Conservation (phyloP, 1,140 invertebrate species). For the Penaeus chinensis region DNA sequence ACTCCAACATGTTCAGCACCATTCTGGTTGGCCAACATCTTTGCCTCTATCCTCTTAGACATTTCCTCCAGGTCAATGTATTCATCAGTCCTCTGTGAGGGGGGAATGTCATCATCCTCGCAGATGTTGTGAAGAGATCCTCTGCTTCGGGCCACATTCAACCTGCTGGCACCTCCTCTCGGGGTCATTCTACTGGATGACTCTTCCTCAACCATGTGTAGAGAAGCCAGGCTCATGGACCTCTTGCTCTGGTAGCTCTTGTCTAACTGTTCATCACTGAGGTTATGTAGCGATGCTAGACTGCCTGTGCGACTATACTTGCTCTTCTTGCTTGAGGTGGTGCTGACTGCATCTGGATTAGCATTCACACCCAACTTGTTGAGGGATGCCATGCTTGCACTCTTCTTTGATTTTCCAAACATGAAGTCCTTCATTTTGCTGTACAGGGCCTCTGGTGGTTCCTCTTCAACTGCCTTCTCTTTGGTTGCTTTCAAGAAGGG, state of each 20-base stretch:
- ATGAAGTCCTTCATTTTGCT: constrained; percentile 62
- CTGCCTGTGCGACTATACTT: constrained; percentile 62
- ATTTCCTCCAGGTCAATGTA: constrained; percentile 64
- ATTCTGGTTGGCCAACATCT: constrained; percentile 49
- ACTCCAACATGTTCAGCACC: neutral
- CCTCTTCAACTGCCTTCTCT: constrained; percentile 64
- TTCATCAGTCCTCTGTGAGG: constrained; percentile 59
- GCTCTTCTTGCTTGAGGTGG: constrained; percentile 38
- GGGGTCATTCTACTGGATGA: neutral
- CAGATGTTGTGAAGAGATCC: constrained; percentile 55
- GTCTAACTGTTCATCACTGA: constrained; percentile 59
- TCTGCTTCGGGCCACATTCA: constrained; percentile 30
- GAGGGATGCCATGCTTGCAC: constrained; percentile 58
- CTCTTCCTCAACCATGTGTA: constrained; percentile 46
- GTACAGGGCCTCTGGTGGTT: constrained; percentile 60
- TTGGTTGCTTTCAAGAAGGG: constrained; percentile 62
- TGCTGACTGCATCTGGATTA: constrained; percentile 55
- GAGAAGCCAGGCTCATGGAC: constrained; percentile 62
- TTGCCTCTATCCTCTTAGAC: constrained; percentile 59
- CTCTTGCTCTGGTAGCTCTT: constrained; percentile 57
- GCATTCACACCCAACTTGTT: constrained; percentile 52
- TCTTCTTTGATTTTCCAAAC: constrained; percentile 57
- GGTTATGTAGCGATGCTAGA: constrained; percentile 61
- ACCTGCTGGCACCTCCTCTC: constrained; percentile 12
- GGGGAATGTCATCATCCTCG: constrained; percentile 61